phyloP scores from a whole-genome alignment of 1,140 invertebrate species.

The Hetaerina americana region DNA sequence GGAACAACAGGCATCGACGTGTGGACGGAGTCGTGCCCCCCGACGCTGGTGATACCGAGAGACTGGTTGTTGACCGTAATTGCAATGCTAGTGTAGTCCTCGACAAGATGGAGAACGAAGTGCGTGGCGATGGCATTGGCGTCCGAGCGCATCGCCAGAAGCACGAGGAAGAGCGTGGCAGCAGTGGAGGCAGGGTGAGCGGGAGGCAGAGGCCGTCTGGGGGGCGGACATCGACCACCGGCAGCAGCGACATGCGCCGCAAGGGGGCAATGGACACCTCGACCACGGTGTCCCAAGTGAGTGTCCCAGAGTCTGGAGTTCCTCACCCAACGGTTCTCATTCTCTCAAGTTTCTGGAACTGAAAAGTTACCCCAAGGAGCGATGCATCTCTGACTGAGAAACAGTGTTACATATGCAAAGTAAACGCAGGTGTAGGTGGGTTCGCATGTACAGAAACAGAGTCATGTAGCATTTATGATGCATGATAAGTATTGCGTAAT shows the following conservation, averaged over 20 bases:
- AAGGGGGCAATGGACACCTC: neutral
- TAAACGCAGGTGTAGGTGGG: too few species aligned
- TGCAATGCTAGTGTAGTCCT: slow-evolving; percentile 47
- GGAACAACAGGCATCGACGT: slow-evolving; percentile 24
- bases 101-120: slow-evolving; percentile 21
- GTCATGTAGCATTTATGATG: too few species aligned
- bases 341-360: too few species aligned
- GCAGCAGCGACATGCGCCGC: neutral
- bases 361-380: too few species aligned
- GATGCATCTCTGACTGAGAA: too few species aligned
- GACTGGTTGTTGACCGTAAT: slow-evolving; percentile 47
- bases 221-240: slow-evolving; percentile 12
- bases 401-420: too few species aligned
- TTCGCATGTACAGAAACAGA: too few species aligned
- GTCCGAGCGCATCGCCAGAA: slow-evolving; percentile 32
- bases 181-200: slow-evolving; percentile 15
- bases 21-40: neutral
- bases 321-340: too few species aligned
- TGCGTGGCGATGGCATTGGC: slow-evolving; percentile 4
- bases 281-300: neutral
- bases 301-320: neutral
- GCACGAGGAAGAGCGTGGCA: slow-evolving; percentile 23
- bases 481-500: too few species aligned
- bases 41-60: neutral
- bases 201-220: slow-evolving; percentile 14